A percentile compares a stretch with the other conserved stretches of the same genome.
Conservation (phyloP, 1,140 invertebrate species). For the Phymastichus coffea region DNA sequence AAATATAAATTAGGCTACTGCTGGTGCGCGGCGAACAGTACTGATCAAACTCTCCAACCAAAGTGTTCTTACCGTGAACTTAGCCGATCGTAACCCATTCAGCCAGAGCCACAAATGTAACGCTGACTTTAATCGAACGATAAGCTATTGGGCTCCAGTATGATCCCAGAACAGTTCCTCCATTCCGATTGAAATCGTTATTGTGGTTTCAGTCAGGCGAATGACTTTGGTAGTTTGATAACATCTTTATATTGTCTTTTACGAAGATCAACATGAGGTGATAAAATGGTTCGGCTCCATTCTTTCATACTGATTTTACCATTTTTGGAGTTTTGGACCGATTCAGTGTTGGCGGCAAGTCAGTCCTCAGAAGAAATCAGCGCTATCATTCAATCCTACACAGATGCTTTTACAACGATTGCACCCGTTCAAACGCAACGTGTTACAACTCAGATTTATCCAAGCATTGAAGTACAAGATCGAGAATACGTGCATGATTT, state of each 20-base stretch:
- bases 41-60: slow-evolving; percentile 25
- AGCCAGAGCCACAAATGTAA: too few relatives aligned
- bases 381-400: background rate
- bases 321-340: background rate
- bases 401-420: background rate
- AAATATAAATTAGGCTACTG: slow-evolving; percentile 30
- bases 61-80: slow-evolving; percentile 26
- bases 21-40: slow-evolving; percentile 38
- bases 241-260: too few relatives aligned
- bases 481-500: background rate
- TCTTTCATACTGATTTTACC: slow-evolving; percentile 2
- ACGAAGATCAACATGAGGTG: slow-evolving; percentile 26
- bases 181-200: too few relatives aligned
- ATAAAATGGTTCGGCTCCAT: slow-evolving; percentile 8
- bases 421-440: background rate
- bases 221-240: slow-evolving; percentile 9
- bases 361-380: too few relatives aligned
- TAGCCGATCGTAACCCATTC: too few relatives aligned
- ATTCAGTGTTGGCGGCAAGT: too few relatives aligned
- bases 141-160: too few relatives aligned
- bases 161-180: too few relatives aligned
- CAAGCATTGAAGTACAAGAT: background rate
- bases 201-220: slow-evolving; percentile 12
- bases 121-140: too few relatives aligned
- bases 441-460: background rate